phyloP scores from a whole-genome alignment of 2,888 invertebrate species.

The Penaeus monodon region DNA sequence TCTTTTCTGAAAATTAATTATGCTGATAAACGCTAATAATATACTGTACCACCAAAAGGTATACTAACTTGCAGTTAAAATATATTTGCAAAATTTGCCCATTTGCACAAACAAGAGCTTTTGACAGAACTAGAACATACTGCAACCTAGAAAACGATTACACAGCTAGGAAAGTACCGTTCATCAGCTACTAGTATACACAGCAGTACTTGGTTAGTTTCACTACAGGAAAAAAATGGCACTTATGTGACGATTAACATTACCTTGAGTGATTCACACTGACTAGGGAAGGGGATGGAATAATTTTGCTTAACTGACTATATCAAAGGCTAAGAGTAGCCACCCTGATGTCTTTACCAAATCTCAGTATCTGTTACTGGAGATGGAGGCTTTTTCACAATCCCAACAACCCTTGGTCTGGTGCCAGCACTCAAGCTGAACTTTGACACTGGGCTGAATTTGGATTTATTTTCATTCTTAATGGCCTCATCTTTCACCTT shows the following conservation, averaged over 20 bases:
- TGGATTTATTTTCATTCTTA: not conserved
- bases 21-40: too few relatives aligned
- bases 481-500: conserved; percentile 11
- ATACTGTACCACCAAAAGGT: too few relatives aligned
- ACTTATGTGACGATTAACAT: conserved; percentile 27
- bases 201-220: conserved; percentile 18
- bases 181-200: conserved; percentile 17
- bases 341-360: conserved; percentile 36
- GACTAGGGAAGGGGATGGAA: conserved; percentile 24
- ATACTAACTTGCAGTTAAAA: too few relatives aligned
- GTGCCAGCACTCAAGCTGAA: conserved; percentile 7
- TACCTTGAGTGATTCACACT: conserved; percentile 33
- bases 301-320: not conserved
- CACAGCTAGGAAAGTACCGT: conserved; percentile 6
- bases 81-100: too few relatives aligned
- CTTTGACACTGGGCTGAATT: not conserved
- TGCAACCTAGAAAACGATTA: too few relatives aligned
- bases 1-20: too few relatives aligned
- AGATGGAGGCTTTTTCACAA: conserved; percentile 52
- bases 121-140: too few relatives aligned
- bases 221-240: conserved; percentile 15
- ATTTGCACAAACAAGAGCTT: too few relatives aligned
- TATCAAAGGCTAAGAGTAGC: not conserved
- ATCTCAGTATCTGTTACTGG: conserved; percentile 60
- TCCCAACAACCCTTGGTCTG: conserved; percentile 58